phyloP scores from a whole-genome alignment of 2,797 vertebrate genomes.

The Poecile montanus region DNA sequence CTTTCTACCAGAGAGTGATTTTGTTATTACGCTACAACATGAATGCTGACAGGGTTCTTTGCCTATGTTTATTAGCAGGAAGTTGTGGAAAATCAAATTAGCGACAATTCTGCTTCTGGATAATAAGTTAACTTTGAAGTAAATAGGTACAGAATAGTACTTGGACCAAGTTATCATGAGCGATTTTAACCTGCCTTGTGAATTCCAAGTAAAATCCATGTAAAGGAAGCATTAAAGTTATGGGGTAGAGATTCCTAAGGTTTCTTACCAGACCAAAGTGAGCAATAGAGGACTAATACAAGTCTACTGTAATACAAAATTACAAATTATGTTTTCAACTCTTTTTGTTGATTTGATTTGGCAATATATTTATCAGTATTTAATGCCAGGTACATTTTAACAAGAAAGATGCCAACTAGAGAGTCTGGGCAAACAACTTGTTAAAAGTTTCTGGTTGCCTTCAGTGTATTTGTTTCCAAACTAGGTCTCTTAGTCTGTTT shows the following conservation, averaged over 20 bases:
- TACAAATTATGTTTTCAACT: background rate
- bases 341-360: conserved; percentile 1
- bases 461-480: background rate
- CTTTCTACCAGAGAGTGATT: background rate
- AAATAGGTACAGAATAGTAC: background rate
- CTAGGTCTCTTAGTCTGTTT: conserved; percentile 5
- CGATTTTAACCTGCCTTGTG: background rate
- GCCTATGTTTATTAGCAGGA: background rate
- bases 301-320: background rate
- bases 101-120: background rate
- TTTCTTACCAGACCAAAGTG: background rate
- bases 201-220: background rate
- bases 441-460: background rate
- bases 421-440: background rate
- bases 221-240: background rate
- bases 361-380: background rate
- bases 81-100: background rate
- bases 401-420: background rate
- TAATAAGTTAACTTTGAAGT: background rate
- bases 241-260: background rate
- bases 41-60: background rate
- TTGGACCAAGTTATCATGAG: background rate
- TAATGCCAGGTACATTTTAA: background rate
- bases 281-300: background rate
- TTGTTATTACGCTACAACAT: background rate